These are phyloP conservation scores for Neomorphus geoffroyi DNA, from an alignment of 2,797 vertebrate species.

Conservation along the genomic window DNA sequence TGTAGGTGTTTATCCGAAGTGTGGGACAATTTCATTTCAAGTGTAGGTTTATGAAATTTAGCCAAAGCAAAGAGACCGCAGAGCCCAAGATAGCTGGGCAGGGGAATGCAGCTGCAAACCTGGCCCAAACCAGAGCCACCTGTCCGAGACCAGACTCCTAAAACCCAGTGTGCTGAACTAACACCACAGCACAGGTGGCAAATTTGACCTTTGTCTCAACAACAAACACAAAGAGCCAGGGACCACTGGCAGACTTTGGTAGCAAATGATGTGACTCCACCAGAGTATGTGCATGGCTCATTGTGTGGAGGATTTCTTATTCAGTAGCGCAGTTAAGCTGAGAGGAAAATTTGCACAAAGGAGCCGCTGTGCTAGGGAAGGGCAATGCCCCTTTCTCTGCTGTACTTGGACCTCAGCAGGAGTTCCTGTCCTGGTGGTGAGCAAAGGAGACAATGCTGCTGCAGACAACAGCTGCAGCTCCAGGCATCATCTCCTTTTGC, in stretches of 20 bases:
- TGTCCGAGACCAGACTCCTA: background rate
- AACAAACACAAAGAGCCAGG: fast-evolving
- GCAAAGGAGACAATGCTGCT: background rate
- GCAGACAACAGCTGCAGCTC: background rate
- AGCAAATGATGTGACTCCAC: fast-evolving
- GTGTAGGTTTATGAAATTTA: background rate
- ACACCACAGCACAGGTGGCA: fast-evolving
- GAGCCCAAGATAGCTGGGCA: background rate
- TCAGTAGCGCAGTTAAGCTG: background rate
- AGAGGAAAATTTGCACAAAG: background rate
- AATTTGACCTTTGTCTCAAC: background rate
- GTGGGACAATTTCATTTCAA: background rate
- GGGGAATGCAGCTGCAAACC: background rate
- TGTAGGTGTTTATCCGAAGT: background rate
- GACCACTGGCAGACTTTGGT: background rate
- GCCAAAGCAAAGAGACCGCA: background rate
- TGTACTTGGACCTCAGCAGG: background rate
- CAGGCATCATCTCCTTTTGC: background rate
- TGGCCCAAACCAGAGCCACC: background rate
- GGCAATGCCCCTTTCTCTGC: background rate
- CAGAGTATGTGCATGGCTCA: fast-evolving
- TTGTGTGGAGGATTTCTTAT: background rate
- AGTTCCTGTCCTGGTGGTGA: background rate
- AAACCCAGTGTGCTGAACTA: background rate
- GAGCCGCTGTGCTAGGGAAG: background rate